Base-by-base conservation (phyloP, 2,888 invertebrate species). In the Morpho deidamia region DNA sequence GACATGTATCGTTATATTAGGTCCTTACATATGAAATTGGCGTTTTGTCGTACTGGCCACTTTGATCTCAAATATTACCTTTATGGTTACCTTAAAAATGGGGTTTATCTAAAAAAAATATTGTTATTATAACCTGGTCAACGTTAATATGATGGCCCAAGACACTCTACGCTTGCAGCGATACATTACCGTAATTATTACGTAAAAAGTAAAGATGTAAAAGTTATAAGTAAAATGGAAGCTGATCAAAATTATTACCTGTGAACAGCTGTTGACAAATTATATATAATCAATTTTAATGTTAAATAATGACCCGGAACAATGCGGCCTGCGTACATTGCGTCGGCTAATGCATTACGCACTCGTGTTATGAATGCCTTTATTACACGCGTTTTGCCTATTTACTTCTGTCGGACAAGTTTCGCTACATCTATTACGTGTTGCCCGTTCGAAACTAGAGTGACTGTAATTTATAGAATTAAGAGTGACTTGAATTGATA, bases 291-390 rank as follows among this genome's bases (percentile, higher is more conserved):
- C 41, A 41, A 40, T 34, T 23, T 33, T 49, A 49, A 42, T 42
- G 42, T 49, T 49, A 42, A 42, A 49, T 49, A 49, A 49, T 49
- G 42, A 51, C 14, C 40, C 46, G 33, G 40, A 47, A 43, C 51
- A 40, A 57, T 47, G 49, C 39, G n/a, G 49, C 41, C 47, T 33
- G 35, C 53, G 12, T 35, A 51, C 44, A 45, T 55, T 55, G 50
- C 52, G 54, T 44, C 51, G 37, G 32, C n/a, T 37, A 11, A 43
- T 43, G 40, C 39, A 49, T 49, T 43, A 54, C 53, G 53, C 51
- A 57, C 50, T 40, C n/a, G 42, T 35, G 51, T 57, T 57, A 57
- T 47, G 57, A 47, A 56, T 47, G 57, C 50, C 38, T 51, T 57
- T 51, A 54, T 54, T 51, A 53, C 51, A 52, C 48, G 44, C 51